phyloP scores from a whole-genome alignment of 1,140 invertebrate species.

The Bombus waltoni region DNA sequence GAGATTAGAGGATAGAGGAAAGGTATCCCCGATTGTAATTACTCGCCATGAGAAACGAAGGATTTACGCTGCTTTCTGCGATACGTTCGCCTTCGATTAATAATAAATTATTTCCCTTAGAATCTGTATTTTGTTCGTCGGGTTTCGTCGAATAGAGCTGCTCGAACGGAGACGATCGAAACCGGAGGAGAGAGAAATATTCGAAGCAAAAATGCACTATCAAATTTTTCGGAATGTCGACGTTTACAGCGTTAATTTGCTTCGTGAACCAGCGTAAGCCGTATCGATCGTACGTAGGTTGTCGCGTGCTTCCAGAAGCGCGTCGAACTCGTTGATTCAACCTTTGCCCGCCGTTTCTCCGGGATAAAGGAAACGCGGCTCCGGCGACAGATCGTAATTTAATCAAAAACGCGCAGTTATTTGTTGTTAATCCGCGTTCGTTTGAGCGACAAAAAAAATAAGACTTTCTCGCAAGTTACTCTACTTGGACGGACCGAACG shows the following conservation, averaged over 20 bases:
- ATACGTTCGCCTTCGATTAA: no score
- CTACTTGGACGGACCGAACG: background rate
- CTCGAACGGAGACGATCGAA: no score
- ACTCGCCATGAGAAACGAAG: background rate
- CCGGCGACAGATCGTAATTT: background rate
- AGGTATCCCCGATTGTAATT: background rate
- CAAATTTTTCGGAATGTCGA: no score
- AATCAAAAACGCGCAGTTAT: background rate
- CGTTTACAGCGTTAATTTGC: no score
- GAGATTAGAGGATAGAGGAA: no score
- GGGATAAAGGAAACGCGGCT: background rate
- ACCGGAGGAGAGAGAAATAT: no score
- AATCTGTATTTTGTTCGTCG: background rate
- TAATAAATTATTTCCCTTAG: background rate
- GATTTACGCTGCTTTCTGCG: background rate
- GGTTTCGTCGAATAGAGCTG: background rate
- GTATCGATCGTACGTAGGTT: no score
- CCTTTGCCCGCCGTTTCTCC: background rate
- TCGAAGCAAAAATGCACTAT: no score
- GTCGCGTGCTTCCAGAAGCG: no score
- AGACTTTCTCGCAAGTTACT: background rate
- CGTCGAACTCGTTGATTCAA: background rate
- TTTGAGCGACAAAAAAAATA: background rate
- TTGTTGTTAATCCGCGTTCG: background rate
- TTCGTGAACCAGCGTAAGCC: no score